Base-by-base conservation (phyloP, 2,888 invertebrate species). In the Gerosis bhagava region DNA sequence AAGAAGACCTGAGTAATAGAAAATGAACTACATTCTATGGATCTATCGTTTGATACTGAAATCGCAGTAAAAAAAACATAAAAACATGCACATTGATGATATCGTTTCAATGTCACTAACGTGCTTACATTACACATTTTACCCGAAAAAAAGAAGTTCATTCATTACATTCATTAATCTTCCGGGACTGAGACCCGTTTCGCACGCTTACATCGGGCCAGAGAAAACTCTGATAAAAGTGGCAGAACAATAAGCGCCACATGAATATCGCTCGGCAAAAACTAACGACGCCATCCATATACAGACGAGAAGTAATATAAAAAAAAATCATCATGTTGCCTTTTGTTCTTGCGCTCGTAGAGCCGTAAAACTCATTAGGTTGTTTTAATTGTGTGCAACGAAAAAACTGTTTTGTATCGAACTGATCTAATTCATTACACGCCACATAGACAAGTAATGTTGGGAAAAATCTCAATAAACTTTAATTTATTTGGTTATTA, bases 101-200 rank as follows among this genome's bases (percentile, higher is more conserved):
- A 37, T 25, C 25, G 19, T 7, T 45, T 45, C 45, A 45, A 32
- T 32, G 37, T 51, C 52, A 66, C 63, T 70, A 61, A 67, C 63
- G 63, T 60, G 13, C 41, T 12, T 22, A 24, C 24, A 24, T 24
- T 24, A 7, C 11, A 26, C 54, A 56, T 53, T 54, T 49, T 37
- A 44, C 43, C 57, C 67, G 70, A 65, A 70, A 63, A 45, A 48
- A 35, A 35, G 52, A 61, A 55, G 55, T 56, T 49, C 48, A 45
- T 32, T 26, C 31, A 44, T 25, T 22, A 31, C 31, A 45, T 37
- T 24, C 64, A 39, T 32, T 25, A 63, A 64, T 55, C 63, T 78
- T 75, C 77, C 79, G 78, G 75, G 70, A 68, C 57, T 58, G 55
- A 67, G 70, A 58, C 72, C 71, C 54, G 61, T 50, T 62, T 63